Evolutionary conservation across 2,888 invertebrate species (phyloP).

Genomic region (Drosophila paramelanica): DNA sequence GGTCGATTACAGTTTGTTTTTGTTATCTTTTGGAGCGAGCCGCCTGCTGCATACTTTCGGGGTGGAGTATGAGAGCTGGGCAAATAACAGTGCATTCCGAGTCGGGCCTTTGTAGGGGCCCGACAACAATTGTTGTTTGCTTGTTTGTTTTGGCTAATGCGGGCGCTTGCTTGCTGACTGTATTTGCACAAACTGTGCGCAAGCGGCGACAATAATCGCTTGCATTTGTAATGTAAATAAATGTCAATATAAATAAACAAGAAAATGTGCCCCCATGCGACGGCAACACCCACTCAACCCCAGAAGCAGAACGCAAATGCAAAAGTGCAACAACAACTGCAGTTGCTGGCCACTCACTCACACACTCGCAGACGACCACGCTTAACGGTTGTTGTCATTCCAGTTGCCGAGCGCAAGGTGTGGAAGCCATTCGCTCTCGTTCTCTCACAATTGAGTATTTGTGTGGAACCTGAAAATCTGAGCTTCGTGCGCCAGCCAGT

Average conservation of each 20-base stretch:
- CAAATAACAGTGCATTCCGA: slow-evolving; percentile 61
- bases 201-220: slow-evolving; percentile 61
- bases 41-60: slow-evolving; percentile 73
- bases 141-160: slow-evolving; percentile 65
- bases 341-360: slow-evolving; percentile 1
- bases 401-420: slow-evolving; percentile 48
- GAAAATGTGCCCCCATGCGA: slow-evolving; percentile 59
- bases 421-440: slow-evolving; percentile 47
- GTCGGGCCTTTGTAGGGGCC: slow-evolving; percentile 45
- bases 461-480: slow-evolving; percentile 71
- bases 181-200: slow-evolving; percentile 60
- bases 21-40: slow-evolving; percentile 57
- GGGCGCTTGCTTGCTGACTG: slow-evolving; percentile 46
- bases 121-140: slow-evolving; percentile 32
- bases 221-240: slow-evolving; percentile 73
- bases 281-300: slow-evolving; percentile 40
- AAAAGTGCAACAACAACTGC: slow-evolving; percentile 25
- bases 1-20: slow-evolving; percentile 67
- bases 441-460: slow-evolving; percentile 3
- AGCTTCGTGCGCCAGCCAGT: slow-evolving; percentile 69
- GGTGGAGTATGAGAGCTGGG: slow-evolving; percentile 48
- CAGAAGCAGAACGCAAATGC: slow-evolving; percentile 26
- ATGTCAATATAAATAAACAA: slow-evolving; percentile 71
- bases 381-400: slow-evolving; percentile 59
- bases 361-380: slow-evolving; percentile 19